These are phyloP conservation scores for Martes martes DNA, from an alignment of 2,113 vertebrate genomes.

Conservation along the genomic window DNA sequence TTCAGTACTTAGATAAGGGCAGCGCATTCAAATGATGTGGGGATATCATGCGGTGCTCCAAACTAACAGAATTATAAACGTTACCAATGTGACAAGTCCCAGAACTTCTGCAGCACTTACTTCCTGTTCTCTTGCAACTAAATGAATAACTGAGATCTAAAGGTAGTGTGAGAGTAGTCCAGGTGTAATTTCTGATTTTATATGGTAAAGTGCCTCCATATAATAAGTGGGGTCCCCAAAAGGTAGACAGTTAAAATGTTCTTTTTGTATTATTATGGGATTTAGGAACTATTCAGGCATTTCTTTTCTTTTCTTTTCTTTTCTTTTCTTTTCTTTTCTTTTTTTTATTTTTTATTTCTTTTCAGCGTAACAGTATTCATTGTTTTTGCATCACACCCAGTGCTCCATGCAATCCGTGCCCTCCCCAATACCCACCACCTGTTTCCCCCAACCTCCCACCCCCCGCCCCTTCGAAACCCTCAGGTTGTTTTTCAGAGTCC, in stretches of 20 bases:
- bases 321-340: too few species aligned
- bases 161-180: background rate
- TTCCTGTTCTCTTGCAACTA: background rate
- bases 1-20: background rate
- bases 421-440: too few species aligned
- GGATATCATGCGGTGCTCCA: background rate
- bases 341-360: too few species aligned
- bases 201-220: background rate
- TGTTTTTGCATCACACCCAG: too few species aligned
- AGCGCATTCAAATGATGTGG: background rate
- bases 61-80: background rate
- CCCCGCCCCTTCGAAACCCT: too few species aligned
- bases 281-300: background rate
- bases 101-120: background rate
- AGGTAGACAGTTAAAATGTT: background rate
- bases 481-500: too few species aligned
- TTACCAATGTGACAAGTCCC: background rate
- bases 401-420: too few species aligned
- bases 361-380: too few species aligned
- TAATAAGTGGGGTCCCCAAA: background rate
- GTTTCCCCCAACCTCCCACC: too few species aligned
- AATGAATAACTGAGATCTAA: background rate
- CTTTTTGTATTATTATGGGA: background rate
- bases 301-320: background rate
- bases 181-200: background rate